Percentiles rank a stretch among this genome's conserved stretches.
Conservation (phyloP, 1,140 invertebrate species). For the Temnothorax longispinosus region DNA sequence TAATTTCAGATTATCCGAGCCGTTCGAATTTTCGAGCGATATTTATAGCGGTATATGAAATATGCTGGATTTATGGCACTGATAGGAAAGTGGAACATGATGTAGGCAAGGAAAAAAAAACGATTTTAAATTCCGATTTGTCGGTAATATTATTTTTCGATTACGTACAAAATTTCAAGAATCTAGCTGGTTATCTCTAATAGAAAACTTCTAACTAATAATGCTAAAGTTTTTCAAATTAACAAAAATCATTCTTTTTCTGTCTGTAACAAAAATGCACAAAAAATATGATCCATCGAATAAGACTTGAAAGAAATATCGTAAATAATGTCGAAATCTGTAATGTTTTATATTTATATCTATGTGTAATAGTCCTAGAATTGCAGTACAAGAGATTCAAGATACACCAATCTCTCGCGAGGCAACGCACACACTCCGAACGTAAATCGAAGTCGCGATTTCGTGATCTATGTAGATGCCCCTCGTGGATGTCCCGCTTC, state of each 20-base stretch:
- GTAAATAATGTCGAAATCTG: background rate
- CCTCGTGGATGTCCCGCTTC: conserved; percentile 20
- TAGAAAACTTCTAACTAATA: background rate
- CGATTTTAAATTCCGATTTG: background rate
- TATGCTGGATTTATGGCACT: background rate
- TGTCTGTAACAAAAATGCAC: too few species aligned
- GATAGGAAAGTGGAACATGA: background rate
- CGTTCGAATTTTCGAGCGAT: conserved; percentile 19
- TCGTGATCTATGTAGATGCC: conserved; percentile 42
- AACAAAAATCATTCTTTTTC: background rate
- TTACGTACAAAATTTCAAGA: background rate
- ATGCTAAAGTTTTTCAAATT: background rate
- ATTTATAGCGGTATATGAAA: background rate
- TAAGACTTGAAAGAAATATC: background rate
- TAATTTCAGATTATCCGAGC: conserved; percentile 45
- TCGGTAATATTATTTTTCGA: background rate
- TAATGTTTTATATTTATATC: background rate
- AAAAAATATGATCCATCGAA: conserved; percentile 8
- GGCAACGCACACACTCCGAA: conserved; percentile 27
- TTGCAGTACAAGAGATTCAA: background rate
- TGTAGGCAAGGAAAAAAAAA: background rate
- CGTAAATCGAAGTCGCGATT: conserved; percentile 56
- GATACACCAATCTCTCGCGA: background rate
- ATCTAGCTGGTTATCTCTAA: background rate
- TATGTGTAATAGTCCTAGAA: background rate